Conservation (phyloP, 2,888 invertebrate species). For the Phyllotreta striolata region DNA sequence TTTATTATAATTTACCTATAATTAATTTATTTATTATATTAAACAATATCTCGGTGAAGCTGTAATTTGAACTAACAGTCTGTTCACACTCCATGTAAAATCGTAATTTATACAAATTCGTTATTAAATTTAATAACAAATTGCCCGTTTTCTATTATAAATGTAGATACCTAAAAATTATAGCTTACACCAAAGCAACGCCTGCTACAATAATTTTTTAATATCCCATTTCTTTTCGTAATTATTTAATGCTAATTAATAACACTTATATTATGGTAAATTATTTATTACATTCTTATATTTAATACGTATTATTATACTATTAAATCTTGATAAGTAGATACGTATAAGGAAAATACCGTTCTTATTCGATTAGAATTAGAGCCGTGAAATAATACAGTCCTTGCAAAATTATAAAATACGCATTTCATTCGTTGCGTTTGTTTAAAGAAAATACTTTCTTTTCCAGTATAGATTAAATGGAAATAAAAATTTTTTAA, state of each 20-base stretch:
- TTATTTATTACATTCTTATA: conserved; percentile 32
- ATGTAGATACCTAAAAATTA: conserved; percentile 19
- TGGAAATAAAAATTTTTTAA: too few species aligned
- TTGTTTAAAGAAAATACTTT: too few species aligned
- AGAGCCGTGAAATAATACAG: conserved; percentile 17
- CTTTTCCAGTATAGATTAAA: too few species aligned
- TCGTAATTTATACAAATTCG: conserved; percentile 35
- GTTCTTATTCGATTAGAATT: conserved; percentile 23
- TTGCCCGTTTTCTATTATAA: conserved; percentile 34
- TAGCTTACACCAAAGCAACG: conserved; percentile 29
- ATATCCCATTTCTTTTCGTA: conserved; percentile 34
- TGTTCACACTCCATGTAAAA: conserved; percentile 28
- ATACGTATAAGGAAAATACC: conserved; percentile 25
- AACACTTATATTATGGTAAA: conserved; percentile 31
- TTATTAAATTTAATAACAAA: conserved; percentile 35
- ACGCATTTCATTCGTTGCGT: too few species aligned
- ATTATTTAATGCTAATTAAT: conserved; percentile 34
- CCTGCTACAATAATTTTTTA: conserved; percentile 31
- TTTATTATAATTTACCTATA: conserved; percentile 14
- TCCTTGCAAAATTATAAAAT: conserved; percentile 17
- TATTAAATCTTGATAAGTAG: conserved; percentile 21
- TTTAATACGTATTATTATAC: conserved; percentile 35
- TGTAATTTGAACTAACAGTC: conserved; percentile 33
- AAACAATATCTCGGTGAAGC: conserved; percentile 19
- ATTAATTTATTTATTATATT: conserved; percentile 25